Evolutionary conservation across 2,888 invertebrate genomes (phyloP).

Genomic region (Dromius quadrimaculatus): DNA sequence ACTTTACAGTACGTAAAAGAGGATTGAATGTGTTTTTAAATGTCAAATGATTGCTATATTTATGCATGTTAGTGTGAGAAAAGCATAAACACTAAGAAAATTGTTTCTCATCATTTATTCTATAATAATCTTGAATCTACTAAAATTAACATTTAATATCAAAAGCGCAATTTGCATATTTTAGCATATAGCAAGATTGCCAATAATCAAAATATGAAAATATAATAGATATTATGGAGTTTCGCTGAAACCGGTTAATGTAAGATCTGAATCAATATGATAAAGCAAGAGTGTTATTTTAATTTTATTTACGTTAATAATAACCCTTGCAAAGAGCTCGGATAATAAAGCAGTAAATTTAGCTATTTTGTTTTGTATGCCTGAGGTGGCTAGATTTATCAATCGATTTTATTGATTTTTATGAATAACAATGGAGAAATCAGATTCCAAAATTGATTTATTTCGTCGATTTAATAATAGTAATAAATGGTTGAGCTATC

Average conservation of each 20-base stretch:
- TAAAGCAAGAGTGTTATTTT: constrained; percentile 5
- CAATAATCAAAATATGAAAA: constrained; percentile 3
- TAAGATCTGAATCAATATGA: constrained; percentile 24
- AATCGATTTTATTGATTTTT: constrained; percentile 12
- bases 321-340: constrained; percentile 1
- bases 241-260: constrained; percentile 3
- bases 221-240: background rate
- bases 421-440: constrained; percentile 24
- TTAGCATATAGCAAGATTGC: background rate
- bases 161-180: constrained; percentile 21
- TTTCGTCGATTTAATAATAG: constrained; percentile 18
- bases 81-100: constrained; percentile 13
- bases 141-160: constrained; percentile 27
- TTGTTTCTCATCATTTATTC: constrained; percentile 14
- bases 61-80: constrained; percentile 10
- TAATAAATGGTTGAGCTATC: constrained; percentile 23
- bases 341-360: constrained; percentile 34
- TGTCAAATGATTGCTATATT: background rate
- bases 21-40: constrained; percentile 21
- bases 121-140: constrained; percentile 1
- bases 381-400: constrained; percentile 11
- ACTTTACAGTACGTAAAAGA: no score
- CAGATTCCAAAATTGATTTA: constrained; percentile 3
- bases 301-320: constrained; percentile 32
- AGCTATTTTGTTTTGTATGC: constrained; percentile 9